phyloP scores from a whole-genome alignment of 2,113 vertebrate genomes.

The Macquaria australasica region DNA sequence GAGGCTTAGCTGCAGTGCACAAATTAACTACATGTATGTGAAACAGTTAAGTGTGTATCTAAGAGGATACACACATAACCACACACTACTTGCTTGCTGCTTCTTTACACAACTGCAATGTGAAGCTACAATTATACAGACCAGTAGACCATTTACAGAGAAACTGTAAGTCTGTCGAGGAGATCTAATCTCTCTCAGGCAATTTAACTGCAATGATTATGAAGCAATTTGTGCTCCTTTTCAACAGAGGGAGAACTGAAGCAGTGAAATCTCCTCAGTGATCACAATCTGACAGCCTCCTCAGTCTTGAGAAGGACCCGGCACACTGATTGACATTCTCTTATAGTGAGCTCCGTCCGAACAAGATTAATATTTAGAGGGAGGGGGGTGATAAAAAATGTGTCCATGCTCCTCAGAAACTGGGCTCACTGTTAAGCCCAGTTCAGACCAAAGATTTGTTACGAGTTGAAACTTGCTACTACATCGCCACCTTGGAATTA shows the following conservation, averaged over 20 bases:
- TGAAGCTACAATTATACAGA: background rate
- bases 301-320: background rate
- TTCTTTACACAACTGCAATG: background rate
- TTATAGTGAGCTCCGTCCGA: background rate
- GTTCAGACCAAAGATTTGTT: too few relatives aligned
- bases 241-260: background rate
- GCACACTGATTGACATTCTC: background rate
- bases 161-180: background rate
- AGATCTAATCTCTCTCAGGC: background rate
- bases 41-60: background rate
- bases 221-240: background rate
- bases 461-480: too few relatives aligned
- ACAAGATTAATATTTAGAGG: background rate
- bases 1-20: background rate
- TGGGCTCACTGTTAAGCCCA: too few relatives aligned
- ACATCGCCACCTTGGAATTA: too few relatives aligned
- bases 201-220: conserved; percentile 14
- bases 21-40: background rate
- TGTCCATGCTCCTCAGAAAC: background rate
- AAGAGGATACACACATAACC: background rate
- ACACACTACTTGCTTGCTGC: background rate
- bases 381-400: background rate
- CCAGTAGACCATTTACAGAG: conserved; percentile 1
- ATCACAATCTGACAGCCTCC: background rate
- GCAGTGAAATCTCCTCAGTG: background rate